Base-by-base conservation (phyloP, 2,888 invertebrate genomes). In the Leptinotarsa rubiginosa region DNA sequence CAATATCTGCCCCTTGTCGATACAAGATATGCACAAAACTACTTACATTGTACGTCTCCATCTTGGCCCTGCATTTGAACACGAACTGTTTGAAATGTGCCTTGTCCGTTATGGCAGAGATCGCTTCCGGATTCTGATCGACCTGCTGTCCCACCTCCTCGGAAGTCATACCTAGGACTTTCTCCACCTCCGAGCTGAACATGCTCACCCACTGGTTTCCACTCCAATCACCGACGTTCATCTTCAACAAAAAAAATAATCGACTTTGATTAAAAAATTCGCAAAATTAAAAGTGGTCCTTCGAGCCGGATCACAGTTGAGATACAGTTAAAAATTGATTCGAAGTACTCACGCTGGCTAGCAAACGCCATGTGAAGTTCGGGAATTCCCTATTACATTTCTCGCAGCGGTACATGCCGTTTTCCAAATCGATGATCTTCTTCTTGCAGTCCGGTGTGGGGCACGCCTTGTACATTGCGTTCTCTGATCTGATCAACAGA, bases 331-430 rank as follows among this genome's bases (percentile, higher is more conserved):
- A 41, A 41, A 41, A 2, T 41, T 12, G 41, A 31, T 31, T 18
- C n/a, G 49, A 18, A 18, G 13, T 75, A 91, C 93, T 92, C 87
- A 97, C 96, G 83, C 91, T 91, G 31, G 96, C 87, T 70, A 99
- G 89, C 78, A 97, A 89, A 62, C 98, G 91, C 88, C 96, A 96
- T 84, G 96, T 96, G 87, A 93, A 98, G 81, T 94, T 94, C 0
- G 94, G 93, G 85, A 91, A 95, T 79, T 96, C 96, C 71, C 92
- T 90, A 83, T 93, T 92, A 87, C 99, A 99, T 87, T 99, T 99
- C 87, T 99, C 99, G 87, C 99, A 99, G 70, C 97, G 91, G 88
- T 92, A 99, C 85, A 93, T 90, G 0, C 96, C 96, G 84, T 96
- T 96, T 78, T 94, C 93, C 84, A 94, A 92, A 87, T 98, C 97